A percentile compares a stretch with the other conserved stretches of the same genome.
phyloP scores from a whole-genome alignment of 2,113 vertebrate genomes.

The Ochotona curzoniae region DNA sequence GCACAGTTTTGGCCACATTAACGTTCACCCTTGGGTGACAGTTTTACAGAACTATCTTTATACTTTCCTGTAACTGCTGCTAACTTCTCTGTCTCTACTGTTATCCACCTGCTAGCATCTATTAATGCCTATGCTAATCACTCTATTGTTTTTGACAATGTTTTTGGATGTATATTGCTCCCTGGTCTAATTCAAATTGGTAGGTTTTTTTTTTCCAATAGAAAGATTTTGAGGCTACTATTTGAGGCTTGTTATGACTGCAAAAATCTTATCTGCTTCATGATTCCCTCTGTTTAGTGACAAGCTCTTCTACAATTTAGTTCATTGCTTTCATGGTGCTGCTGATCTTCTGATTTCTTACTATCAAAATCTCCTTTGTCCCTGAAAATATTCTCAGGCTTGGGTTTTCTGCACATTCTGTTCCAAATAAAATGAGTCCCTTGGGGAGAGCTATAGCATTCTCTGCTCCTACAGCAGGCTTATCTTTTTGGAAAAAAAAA shows the following conservation, averaged over 20 bases:
- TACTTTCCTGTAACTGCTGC: background rate
- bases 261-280: background rate
- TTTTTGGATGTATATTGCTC: background rate
- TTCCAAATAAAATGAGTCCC: background rate
- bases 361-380: background rate
- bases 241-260: background rate
- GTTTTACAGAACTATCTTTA: background rate
- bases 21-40: background rate
- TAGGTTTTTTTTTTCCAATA: background rate
- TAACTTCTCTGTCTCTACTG: background rate
- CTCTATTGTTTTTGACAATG: conserved; percentile 51
- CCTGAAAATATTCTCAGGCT: background rate
- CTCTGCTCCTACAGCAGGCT: background rate
- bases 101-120: background rate
- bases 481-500: background rate
- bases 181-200: conserved; percentile 5
- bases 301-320: background rate
- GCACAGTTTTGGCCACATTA: background rate
- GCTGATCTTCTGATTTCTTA: background rate
- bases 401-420: background rate
- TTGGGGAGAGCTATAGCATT: background rate
- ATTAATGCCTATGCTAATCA: background rate
- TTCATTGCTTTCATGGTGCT: background rate
- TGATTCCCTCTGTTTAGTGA: background rate
- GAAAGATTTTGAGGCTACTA: background rate